Base-by-base conservation (phyloP, 2,797 vertebrate species). In the Esox lucius region DNA sequence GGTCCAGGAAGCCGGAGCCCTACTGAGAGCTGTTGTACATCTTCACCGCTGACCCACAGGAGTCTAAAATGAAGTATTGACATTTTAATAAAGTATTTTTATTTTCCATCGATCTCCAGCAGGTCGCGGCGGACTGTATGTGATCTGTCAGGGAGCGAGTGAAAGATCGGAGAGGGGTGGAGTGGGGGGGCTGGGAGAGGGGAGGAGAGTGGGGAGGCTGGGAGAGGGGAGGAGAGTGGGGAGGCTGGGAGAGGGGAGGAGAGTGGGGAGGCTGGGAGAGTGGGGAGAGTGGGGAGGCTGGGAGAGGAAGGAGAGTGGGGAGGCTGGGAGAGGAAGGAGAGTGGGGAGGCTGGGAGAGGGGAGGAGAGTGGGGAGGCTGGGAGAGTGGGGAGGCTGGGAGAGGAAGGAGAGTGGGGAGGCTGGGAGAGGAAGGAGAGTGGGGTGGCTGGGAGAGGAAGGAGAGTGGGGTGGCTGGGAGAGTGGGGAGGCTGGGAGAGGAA, bases 21-120 rank as follows among this genome's bases (percentile, higher is more conserved):
- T 64, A 31, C 61, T 15, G 81, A 88, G 83, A 78, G 73, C 77
- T 5, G 72, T 70, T 7, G 76, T 68, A 69, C 72, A 51, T 85
- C 87, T 81, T 82, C 24, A 12, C 49, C 15, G 28, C 68, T 73
- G 68, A 22, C n/a, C 68, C 19, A 77, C 22, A 75, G 79, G 0
- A 16, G 75, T 9, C 76, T 73, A 90, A 85, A 87, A 74, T 86
- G 78, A 80, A 90, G 51, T 91, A 93, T 93, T 78, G 91, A 86
- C 93, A 87, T 85, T 79, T 91, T 82, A 86, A 92, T 93, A 90
- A 92, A 90, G 86, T 90, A 84, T 83, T 88, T 90, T 89, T 89
- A 70, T 86, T 82, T 86, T 88, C 76, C 77, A 89, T 92, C 81
- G 88, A 91, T 78, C 71, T 83, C 59, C 48, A 35, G 71, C 5